These are phyloP conservation scores for Tenthredo amoena DNA, from an alignment of 2,888 invertebrate genomes.

Conservation along the genomic window DNA sequence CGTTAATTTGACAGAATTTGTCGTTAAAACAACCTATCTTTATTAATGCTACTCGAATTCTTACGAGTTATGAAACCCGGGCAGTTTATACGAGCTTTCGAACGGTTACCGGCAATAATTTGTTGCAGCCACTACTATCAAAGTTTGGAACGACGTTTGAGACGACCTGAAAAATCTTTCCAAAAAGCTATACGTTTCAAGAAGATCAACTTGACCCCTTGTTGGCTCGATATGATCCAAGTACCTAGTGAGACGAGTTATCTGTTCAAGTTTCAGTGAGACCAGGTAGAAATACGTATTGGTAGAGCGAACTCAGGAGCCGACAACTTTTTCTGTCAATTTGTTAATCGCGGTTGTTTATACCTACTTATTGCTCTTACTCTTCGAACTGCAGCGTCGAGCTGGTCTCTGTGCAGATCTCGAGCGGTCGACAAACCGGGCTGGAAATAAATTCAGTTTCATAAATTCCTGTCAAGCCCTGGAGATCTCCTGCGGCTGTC, in stretches of 20 bases:
- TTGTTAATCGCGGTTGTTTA: conserved; percentile 71
- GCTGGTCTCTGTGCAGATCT: conserved; percentile 28
- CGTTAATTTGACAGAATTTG: conserved; percentile 50
- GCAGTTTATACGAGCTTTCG: conserved; percentile 13
- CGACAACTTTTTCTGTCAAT: conserved; percentile 71
- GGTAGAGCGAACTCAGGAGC: not conserved
- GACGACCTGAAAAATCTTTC: too few relatives aligned
- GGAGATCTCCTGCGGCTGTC: conserved; percentile 66
- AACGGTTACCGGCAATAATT: not conserved
- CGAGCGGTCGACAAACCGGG: conserved; percentile 53
- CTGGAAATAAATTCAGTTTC: conserved; percentile 72
- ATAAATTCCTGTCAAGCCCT: conserved; percentile 71
- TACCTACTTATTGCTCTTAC: conserved; percentile 53
- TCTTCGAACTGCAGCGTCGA: not conserved
- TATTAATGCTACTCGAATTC: conserved; percentile 24
- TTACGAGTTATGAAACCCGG: not conserved
- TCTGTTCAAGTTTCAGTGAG: not conserved
- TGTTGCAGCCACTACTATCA: not conserved
- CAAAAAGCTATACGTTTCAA: too few relatives aligned
- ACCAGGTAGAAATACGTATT: conserved; percentile 10
- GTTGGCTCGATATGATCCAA: not conserved
- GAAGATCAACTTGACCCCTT: too few relatives aligned
- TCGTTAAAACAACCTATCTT: conserved; percentile 38
- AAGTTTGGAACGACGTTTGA: too few relatives aligned
- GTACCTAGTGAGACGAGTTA: not conserved